A percentile compares a stretch with the other conserved stretches of the same genome.
Evolutionary conservation across 2,113 vertebrate species (phyloP).

Genomic region (Pygathrix nemaeus): DNA sequence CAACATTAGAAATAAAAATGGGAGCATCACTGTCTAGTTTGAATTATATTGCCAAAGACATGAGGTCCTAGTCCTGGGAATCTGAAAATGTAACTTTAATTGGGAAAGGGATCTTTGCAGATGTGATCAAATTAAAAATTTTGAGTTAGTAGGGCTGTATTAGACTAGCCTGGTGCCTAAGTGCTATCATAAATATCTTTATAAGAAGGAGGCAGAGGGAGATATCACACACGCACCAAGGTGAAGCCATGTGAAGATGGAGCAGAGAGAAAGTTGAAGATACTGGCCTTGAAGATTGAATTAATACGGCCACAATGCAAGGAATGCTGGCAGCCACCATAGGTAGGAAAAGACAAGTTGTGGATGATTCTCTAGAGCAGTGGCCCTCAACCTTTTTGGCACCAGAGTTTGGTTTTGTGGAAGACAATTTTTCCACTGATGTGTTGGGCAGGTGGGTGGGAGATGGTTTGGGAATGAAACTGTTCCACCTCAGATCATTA

Average conservation of each 20-base stretch:
- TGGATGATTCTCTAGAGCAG: too few relatives aligned
- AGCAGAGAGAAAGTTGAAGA: not conserved
- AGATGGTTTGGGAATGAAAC: too few relatives aligned
- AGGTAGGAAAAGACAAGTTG: not conserved
- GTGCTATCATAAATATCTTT: not conserved
- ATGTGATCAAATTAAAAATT: not conserved
- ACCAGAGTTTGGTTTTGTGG: too few relatives aligned
- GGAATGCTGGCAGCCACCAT: accelerated
- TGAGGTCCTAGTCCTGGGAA: not conserved
- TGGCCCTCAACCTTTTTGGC: too few relatives aligned
- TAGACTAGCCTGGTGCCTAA: not conserved
- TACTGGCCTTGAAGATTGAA: not conserved
- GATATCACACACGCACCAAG: not conserved
- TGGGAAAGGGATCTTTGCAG: not conserved
- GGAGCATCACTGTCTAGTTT: not conserved
- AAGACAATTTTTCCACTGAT: too few relatives aligned
- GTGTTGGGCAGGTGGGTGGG: too few relatives aligned
- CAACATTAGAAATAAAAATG: not conserved
- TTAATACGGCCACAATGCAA: not conserved
- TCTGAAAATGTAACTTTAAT: not conserved
- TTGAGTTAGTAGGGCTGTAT: not conserved
- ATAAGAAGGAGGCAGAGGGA: not conserved
- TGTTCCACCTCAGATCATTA: too few relatives aligned
- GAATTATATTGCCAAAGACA: not conserved
- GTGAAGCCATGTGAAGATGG: not conserved